Evolutionary conservation across 1,140 invertebrate species (phyloP), one percentile per base, ranked within the genome.

Genomic region (Drosophila funebris): DNA sequence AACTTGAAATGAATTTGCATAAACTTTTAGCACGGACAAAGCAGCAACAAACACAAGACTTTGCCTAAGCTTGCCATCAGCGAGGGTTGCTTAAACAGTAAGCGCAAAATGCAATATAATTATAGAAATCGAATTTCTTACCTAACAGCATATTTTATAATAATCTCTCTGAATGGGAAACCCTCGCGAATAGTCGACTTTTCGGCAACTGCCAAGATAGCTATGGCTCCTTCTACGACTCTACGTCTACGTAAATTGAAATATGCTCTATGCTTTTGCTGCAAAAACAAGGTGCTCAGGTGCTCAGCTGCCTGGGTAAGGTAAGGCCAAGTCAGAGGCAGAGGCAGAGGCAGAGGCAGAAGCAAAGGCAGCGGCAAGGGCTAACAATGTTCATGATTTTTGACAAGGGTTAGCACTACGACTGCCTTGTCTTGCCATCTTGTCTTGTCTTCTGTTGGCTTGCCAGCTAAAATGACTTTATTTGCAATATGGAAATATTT

Each of bases 401-500:
- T 76, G 74, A 81, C 70, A 85, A 77, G 82, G 82, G 82, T 85
- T 87, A 77, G 79, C 54, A 62, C 43, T 13, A 48, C 36, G 37
- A 43, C 44, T 62, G 57, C 18, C 46, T 61, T 39, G 31, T 37
- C 53, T 58, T 18, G 16, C 22, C 39, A 18, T 20, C 39, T 29
- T 8, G 36, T n/a, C 36, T 41, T 31, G 36, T n/a, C 13, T 4
- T 24, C 5, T 13, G 22, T 44, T 37, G 48, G 24, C 53, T 20
- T 54, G 39, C 22, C 48, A 48, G 57, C 57, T 78, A 71, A 78
- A 73, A 85, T 87, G 82, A 87, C 82, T 87, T 82, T 87, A 87
- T 87, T 87, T 87, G 78, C 82, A 87, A 87, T 87, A 87, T 87
- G 82, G 82, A 87, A 87, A 87, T 87, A 84, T 84, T 84, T 85